A percentile compares a stretch with the other conserved stretches of the same genome.
These are phyloP conservation scores for Nematopogon swammerdamellus DNA, from an alignment of 2,888 invertebrate species.

Conservation along the genomic window DNA sequence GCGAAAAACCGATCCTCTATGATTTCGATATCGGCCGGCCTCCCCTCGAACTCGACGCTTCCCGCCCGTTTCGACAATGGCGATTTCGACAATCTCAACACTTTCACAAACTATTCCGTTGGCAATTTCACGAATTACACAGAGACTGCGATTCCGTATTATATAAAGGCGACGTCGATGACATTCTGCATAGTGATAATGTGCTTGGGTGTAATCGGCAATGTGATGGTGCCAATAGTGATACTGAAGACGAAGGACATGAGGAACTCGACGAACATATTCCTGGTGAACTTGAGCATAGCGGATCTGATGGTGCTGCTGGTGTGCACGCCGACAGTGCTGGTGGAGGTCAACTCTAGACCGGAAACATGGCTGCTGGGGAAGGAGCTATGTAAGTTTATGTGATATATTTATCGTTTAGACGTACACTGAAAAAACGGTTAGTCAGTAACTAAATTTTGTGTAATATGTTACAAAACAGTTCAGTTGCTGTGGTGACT, in stretches of 20 bases:
- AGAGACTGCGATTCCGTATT: constrained; percentile 69
- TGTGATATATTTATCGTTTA: too few species aligned
- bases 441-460: too few species aligned
- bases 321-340: constrained; percentile 89
- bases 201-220: constrained; percentile 87
- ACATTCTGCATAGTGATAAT: constrained; percentile 84
- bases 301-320: constrained; percentile 89
- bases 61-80: neutral
- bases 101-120: neutral
- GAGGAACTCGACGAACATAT: constrained; percentile 93
- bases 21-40: neutral
- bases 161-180: constrained; percentile 86
- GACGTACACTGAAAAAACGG: too few species aligned
- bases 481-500: too few species aligned
- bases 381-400: constrained; percentile 89
- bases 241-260: constrained; percentile 90
- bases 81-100: neutral
- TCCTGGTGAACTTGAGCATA: constrained; percentile 88
- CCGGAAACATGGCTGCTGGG: constrained; percentile 94
- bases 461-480: too few species aligned
- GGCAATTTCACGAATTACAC: constrained; percentile 13
- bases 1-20: neutral
- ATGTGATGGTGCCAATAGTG: constrained; percentile 91
- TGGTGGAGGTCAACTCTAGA: constrained; percentile 89
- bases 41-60: neutral